Base-by-base conservation (phyloP, 1,140 invertebrate species). In the Cotesia typhae region DNA sequence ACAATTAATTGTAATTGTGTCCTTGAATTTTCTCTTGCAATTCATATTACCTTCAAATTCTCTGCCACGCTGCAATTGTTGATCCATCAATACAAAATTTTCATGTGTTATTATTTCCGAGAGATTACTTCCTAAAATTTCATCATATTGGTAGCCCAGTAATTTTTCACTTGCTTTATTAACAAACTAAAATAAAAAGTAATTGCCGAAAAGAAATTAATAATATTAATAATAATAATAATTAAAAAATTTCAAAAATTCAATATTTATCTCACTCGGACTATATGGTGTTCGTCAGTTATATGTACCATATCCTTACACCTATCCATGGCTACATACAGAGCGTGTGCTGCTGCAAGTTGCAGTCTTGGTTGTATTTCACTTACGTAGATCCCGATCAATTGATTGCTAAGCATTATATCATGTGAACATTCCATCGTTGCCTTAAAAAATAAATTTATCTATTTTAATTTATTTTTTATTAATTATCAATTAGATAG, bases 41-140 rank as follows among this genome's bases (percentile, higher is more conserved):
- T 93, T 92, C 74, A 96, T 90, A 51, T 92, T 92, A 36, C 95
- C 95, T 83, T 96, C 94, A 91, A 95, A 97, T 84, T 95, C 93
- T 72, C 92, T 90, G 38, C 94, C 94, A 77, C 91, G 91, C 47
- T 91, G 89, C 41, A 95, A 86, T 70, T 92, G 90, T 61, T 89
- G 88, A 71, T 89, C 88, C 79, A 92, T 92, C 64, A 89, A 86
- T 73, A 89, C 88, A 79, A 89, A 88, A 80, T 92, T 88, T 76
- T 91, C 87, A 72, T 89, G 88, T 74, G 89, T 88, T 71, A 89
- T 86, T 75, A 88, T 87, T 68, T 88, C 87, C 66, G 81, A 83
- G n/a, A 96, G 87, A 78, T 91, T 91, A 81, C 91, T 91, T 38
- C 94, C 94, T 9, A 93, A 85, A 55, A 96, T 88, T 79, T 97